Conservation (phyloP, 2,113 vertebrate species). For the Pipra filicauda region DNA sequence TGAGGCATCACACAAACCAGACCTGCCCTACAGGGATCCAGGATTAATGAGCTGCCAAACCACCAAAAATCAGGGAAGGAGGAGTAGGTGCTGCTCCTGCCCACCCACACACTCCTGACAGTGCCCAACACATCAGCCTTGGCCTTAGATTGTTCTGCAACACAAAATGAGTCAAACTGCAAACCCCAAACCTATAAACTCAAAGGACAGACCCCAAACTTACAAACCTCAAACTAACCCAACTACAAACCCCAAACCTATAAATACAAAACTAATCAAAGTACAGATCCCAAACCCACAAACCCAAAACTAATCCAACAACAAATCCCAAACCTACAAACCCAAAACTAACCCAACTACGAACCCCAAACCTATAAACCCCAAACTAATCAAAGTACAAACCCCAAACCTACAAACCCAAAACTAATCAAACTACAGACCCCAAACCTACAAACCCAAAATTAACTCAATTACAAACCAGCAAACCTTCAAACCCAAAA, state of each 20-base stretch:
- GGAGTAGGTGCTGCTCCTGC: background rate
- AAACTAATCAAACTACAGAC: background rate
- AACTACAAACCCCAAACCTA: background rate
- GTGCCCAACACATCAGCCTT: fast-evolving
- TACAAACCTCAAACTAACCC: background rate
- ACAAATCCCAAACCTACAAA: too few species aligned
- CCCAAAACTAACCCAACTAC: background rate
- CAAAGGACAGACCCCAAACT: background rate
- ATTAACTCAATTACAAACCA: background rate
- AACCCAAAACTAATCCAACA: background rate
- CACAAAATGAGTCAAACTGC: background rate
- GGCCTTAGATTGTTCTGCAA: background rate
- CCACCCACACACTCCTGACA: background rate
- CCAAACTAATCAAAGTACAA: background rate
- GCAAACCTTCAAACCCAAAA: background rate
- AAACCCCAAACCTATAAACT: too few species aligned
- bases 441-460: background rate
- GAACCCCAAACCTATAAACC: background rate
- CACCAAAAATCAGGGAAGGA: background rate
- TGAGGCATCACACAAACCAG: background rate
- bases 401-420: background rate
- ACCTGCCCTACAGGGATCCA: background rate
- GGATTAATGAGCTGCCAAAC: background rate
- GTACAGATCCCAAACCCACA: background rate
- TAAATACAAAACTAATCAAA: background rate